These are phyloP conservation scores for Platanista minor DNA, from an alignment of 2,113 vertebrate genomes.

Conservation along the genomic window DNA sequence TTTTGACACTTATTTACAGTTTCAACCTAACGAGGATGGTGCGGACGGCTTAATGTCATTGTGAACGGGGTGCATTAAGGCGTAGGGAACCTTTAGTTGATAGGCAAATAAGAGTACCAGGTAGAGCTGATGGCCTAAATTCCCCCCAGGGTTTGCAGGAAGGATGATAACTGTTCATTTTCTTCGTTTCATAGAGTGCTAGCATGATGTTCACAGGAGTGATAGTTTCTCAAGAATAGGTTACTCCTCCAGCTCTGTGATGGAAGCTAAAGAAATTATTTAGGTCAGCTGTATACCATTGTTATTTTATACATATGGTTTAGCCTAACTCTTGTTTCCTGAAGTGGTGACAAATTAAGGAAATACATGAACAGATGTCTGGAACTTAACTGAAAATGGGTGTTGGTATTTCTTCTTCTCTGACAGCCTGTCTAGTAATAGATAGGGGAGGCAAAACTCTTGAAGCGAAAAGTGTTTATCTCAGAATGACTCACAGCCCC, in stretches of 20 bases:
- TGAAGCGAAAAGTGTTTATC: not conserved
- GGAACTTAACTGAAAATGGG: not conserved
- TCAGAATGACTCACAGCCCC: not conserved
- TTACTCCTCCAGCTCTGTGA: not conserved
- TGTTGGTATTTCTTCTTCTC: not conserved
- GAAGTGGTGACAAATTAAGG: not conserved
- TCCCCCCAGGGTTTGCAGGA: not conserved
- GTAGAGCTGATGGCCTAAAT: not conserved
- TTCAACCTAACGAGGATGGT: conserved; percentile 5
- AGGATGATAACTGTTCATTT: not conserved
- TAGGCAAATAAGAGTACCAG: not conserved
- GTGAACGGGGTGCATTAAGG: not conserved
- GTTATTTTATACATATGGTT: not conserved
- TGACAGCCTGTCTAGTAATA: not conserved
- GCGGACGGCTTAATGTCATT: conserved; percentile 28
- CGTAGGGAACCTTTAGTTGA: not conserved
- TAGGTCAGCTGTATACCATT: not conserved
- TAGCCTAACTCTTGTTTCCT: not conserved
- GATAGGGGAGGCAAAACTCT: not conserved
- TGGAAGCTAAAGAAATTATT: not conserved
- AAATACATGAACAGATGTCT: not conserved
- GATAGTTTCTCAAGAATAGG: not conserved
- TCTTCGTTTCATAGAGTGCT: not conserved
- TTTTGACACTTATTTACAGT: conserved; percentile 1
- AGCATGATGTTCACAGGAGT: not conserved